Conservation (phyloP, 2,888 invertebrate genomes). For the Agrotis puta region DNA sequence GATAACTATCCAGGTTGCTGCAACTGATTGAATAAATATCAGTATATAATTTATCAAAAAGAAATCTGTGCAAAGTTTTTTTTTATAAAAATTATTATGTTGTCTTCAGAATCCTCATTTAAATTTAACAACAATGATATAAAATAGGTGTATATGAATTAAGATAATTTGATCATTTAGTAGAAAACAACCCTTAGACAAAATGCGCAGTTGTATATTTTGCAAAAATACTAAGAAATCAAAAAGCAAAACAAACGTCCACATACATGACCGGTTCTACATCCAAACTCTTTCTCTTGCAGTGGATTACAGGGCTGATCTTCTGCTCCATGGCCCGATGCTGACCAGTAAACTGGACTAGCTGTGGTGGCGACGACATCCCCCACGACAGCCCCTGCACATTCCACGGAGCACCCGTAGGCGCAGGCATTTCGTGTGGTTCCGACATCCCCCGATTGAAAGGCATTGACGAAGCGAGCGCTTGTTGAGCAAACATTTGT, state of each 20-base stretch:
- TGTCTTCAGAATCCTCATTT: too few relatives aligned
- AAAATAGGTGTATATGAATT: neutral
- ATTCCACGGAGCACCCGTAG: constrained; percentile 89
- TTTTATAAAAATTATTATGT: too few relatives aligned
- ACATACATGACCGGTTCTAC: constrained; percentile 89
- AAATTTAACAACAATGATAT: neutral
- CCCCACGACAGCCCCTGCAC: constrained; percentile 90
- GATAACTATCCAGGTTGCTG: neutral
- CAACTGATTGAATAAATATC: neutral
- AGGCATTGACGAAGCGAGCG: constrained; percentile 74
- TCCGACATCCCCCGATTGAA: constrained; percentile 73
- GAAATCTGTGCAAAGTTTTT: neutral
- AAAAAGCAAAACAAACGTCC: neutral
- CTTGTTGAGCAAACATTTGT: constrained; percentile 85
- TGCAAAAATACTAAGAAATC: neutral
- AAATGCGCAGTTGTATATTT: neutral
- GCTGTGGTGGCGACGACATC: constrained; percentile 81
- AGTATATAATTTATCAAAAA: neutral
- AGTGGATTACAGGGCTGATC: constrained; percentile 77
- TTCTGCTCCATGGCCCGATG: constrained; percentile 73
- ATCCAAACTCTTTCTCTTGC: constrained; percentile 86
- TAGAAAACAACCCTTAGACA: neutral
- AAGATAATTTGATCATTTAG: neutral
- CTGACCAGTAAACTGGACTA: constrained; percentile 88
- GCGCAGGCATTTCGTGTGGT: constrained; percentile 83